A percentile compares a stretch with the other conserved stretches of the same genome.
Conservation (phyloP, 2,888 invertebrate genomes). For the Formica aserva region DNA sequence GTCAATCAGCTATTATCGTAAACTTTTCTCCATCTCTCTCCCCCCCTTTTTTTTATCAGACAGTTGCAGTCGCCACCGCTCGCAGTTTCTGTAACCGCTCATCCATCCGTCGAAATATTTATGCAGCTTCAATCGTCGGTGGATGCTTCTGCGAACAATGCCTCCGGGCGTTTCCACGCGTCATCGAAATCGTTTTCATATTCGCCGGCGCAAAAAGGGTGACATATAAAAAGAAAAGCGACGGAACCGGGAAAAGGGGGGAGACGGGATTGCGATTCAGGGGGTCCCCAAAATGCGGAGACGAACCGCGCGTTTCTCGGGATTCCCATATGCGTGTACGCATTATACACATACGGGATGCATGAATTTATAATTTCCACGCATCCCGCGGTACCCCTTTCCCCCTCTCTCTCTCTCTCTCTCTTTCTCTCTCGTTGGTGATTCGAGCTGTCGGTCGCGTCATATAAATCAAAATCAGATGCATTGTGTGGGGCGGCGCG, state of each 20-base stretch:
- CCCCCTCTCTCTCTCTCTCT: slow-evolving; percentile 47
- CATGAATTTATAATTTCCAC: slow-evolving; percentile 85
- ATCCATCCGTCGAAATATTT: slow-evolving; percentile 50
- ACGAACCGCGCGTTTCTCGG: slow-evolving; percentile 34
- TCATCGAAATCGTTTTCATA: slow-evolving; percentile 54
- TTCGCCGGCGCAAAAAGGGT: slow-evolving; percentile 56
- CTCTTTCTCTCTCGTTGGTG: slow-evolving; percentile 60
- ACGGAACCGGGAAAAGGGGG: slow-evolving; percentile 27
- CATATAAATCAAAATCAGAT: slow-evolving; percentile 86
- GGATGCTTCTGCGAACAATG: slow-evolving; percentile 40
- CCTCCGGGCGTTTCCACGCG: slow-evolving; percentile 36
- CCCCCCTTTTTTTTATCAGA: not conserved
- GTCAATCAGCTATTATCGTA: not conserved
- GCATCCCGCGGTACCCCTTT: slow-evolving; percentile 73
- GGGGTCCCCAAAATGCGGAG: slow-evolving; percentile 76
- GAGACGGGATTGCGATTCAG: slow-evolving; percentile 1
- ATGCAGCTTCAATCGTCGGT: slow-evolving; percentile 38
- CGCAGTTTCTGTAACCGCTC: slow-evolving; percentile 6
- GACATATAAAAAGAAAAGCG: slow-evolving; percentile 53
- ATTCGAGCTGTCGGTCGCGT: slow-evolving; percentile 82
- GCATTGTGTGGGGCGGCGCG: slow-evolving; percentile 78
- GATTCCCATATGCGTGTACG: slow-evolving; percentile 35
- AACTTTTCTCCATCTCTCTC: not conserved
- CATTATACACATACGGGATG: slow-evolving; percentile 61
- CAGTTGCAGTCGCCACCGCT: not conserved